A percentile compares a stretch with the other conserved stretches of the same genome.
Conservation (phyloP, 2,888 invertebrate genomes). For the Acleris literana region DNA sequence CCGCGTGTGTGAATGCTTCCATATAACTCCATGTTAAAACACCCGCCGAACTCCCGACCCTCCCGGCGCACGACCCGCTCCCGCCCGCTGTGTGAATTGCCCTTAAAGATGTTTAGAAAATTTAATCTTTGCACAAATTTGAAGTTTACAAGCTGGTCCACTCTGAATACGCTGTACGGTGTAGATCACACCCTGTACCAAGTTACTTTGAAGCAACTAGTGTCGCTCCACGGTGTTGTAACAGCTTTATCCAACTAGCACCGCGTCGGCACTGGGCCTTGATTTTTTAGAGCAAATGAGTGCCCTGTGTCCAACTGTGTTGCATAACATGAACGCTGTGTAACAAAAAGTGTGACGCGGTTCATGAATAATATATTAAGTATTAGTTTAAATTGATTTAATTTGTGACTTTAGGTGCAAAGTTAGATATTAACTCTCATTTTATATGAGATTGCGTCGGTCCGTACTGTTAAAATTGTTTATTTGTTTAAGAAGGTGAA, state of each 20-base stretch:
- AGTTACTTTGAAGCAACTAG: constrained; percentile 23
- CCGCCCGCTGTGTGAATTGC: too few relatives aligned
- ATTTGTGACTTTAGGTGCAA: too few relatives aligned
- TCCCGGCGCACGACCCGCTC: too few relatives aligned
- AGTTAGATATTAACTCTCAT: too few relatives aligned
- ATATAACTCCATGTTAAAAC: too few relatives aligned
- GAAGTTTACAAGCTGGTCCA: constrained; percentile 7
- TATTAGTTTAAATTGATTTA: neutral
- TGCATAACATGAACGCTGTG: neutral
- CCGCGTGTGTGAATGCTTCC: too few relatives aligned
- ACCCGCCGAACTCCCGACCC: too few relatives aligned
- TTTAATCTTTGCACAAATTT: neutral
- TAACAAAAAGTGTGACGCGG: constrained; percentile 7
- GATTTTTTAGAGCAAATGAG: neutral
- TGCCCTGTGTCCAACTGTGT: constrained; percentile 17
- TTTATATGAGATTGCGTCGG: too few relatives aligned
- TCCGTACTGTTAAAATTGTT: too few relatives aligned
- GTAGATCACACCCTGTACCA: constrained; percentile 23
- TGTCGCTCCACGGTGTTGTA: constrained; percentile 8
- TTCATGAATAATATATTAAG: constrained; percentile 23
- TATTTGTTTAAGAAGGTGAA: too few relatives aligned
- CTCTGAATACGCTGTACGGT: constrained; percentile 13
- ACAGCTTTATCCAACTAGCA: constrained; percentile 15
- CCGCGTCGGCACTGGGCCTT: constrained; percentile 6
- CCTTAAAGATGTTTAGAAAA: neutral